Conservation (phyloP, 2,113 vertebrate species). For the Parus major region DNA sequence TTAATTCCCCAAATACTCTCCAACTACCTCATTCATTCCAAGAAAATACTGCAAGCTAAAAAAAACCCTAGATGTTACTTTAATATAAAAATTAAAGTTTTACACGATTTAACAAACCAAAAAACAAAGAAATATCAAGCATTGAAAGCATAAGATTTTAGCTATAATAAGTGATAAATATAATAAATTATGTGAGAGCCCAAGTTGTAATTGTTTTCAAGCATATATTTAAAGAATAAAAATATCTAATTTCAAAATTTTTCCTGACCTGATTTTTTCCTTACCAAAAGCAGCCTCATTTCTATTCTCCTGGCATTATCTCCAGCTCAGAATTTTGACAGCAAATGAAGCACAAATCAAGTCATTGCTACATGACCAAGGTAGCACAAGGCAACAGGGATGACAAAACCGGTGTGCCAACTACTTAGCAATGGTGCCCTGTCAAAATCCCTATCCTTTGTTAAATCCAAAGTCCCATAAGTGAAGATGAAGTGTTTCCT, state of each 20-base stretch:
- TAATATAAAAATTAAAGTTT: neutral
- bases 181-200: neutral
- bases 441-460: neutral
- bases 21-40: neutral
- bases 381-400: neutral
- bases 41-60: neutral
- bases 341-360: neutral
- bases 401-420: neutral
- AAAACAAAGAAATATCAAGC: neutral
- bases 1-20: neutral
- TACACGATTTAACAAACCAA: neutral
- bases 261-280: neutral
- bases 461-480: neutral
- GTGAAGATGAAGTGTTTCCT: neutral
- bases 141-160: neutral
- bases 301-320: neutral
- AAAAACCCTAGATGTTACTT: neutral
- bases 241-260: neutral
- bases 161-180: neutral
- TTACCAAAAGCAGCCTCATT: neutral
- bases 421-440: neutral
- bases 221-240: neutral
- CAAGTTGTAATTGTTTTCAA: neutral
- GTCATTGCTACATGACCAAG: neutral
- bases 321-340: neutral